Percentiles rank a stretch among this genome's conserved stretches.
Evolutionary conservation across 2,797 vertebrate genomes (phyloP).

Genomic region (Dipus sagitta): DNA sequence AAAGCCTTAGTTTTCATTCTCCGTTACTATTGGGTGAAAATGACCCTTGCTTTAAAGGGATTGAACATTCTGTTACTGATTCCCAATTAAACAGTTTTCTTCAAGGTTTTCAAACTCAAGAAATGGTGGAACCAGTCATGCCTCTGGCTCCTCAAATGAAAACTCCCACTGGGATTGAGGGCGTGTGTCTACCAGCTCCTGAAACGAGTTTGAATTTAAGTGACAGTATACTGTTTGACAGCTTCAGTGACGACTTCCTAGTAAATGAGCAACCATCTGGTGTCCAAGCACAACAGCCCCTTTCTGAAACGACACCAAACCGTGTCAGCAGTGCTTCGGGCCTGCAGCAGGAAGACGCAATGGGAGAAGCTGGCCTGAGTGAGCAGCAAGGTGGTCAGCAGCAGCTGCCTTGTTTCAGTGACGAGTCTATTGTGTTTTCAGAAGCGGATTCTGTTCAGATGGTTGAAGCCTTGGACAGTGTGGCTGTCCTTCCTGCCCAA

Average conservation of each 20-base stretch:
- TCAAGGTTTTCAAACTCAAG: constrained; percentile 90
- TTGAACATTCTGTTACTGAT: constrained; percentile 93
- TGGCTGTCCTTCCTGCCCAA: constrained; percentile 46
- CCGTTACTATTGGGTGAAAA: constrained; percentile 64
- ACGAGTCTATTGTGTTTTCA: constrained; percentile 91
- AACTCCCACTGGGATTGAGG: constrained; percentile 62
- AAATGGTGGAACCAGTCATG: constrained; percentile 77
- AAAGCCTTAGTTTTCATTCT: constrained; percentile 66
- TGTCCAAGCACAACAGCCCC: constrained; percentile 54
- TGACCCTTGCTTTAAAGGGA: constrained; percentile 77
- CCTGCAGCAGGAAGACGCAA: constrained; percentile 60
- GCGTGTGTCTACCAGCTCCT: constrained; percentile 61
- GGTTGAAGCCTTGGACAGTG: constrained; percentile 87
- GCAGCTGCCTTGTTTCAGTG: constrained; percentile 86
- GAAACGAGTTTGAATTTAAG: constrained; percentile 93
- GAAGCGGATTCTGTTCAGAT: constrained; percentile 92
- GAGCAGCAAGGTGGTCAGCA: constrained; percentile 75
- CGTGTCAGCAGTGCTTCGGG: constrained; percentile 36
- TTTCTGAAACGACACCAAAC: constrained; percentile 59
- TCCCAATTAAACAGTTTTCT: constrained; percentile 95
- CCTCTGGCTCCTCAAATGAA: constrained; percentile 56
- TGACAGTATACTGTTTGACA: constrained; percentile 95
- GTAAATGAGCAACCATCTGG: constrained; percentile 63
- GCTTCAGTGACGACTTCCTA: constrained; percentile 90
- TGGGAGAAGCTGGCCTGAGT: constrained; percentile 43